These are phyloP conservation scores for Poeciliopsis paucimaculata DNA, from an alignment of 2,797 vertebrate genomes.

Conservation along the genomic window DNA sequence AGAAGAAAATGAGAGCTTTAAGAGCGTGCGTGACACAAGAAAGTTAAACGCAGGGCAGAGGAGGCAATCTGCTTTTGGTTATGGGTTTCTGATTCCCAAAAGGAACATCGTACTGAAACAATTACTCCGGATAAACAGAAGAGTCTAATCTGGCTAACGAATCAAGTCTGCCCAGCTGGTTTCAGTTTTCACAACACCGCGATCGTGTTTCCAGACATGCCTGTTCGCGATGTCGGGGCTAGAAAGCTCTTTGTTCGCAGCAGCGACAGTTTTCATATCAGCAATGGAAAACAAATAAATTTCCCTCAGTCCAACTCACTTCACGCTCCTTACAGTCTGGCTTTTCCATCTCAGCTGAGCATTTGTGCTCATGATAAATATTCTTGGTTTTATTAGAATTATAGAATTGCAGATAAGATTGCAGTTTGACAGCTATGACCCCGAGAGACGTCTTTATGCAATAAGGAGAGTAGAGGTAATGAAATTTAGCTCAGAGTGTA, in stretches of 20 bases:
- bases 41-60: not conserved
- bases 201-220: constrained; percentile 18
- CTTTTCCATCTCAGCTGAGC: constrained; percentile 29
- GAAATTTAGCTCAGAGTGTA: constrained; percentile 63
- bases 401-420: constrained; percentile 69
- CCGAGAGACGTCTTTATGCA: constrained; percentile 60
- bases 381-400: constrained; percentile 55
- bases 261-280: constrained; percentile 1
- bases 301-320: not conserved
- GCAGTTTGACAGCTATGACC: constrained; percentile 41
- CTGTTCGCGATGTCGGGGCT: constrained; percentile 8
- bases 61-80: constrained; percentile 28
- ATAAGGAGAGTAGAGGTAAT: constrained; percentile 67
- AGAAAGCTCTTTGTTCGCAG: not conserved
- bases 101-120: constrained; percentile 24
- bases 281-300: not conserved
- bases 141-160: constrained; percentile 42
- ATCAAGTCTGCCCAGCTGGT: constrained; percentile 51
- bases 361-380: constrained; percentile 39
- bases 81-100: constrained; percentile 21
- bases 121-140: constrained; percentile 54
- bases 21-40: not conserved
- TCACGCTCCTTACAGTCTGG: not conserved
- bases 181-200: constrained; percentile 12
- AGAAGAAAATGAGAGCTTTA: not conserved